Conservation (phyloP, 2,888 invertebrate genomes). For the Melinopterus prodromus region DNA sequence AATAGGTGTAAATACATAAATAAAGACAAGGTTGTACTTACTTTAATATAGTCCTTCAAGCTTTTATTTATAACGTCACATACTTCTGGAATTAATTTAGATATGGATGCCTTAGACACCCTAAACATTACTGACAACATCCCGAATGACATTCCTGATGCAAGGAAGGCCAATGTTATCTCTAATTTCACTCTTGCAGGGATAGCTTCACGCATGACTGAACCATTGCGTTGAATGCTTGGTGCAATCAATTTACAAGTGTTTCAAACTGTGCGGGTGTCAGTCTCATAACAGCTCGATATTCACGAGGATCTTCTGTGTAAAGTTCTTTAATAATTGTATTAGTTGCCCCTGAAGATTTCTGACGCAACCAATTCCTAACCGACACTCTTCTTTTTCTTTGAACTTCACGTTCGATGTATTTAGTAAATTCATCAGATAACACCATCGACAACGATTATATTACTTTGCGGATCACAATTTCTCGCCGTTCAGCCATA, state of each 20-base stretch:
- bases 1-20: too few species aligned
- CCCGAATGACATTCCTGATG: background rate
- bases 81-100: background rate
- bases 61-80: background rate
- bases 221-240: background rate
- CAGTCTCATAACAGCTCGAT: too few species aligned
- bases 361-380: too few species aligned
- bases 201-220: background rate
- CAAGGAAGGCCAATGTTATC: background rate
- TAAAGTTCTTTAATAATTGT: too few species aligned
- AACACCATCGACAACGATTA: background rate
- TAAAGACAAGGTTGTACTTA: background rate
- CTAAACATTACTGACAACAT: background rate
- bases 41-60: background rate
- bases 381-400: too few species aligned
- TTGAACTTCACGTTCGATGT: too few species aligned
- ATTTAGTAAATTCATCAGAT: too few species aligned
- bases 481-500: too few species aligned
- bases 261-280: too few species aligned
- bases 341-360: too few species aligned
- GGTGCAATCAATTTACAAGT: too few species aligned
- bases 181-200: background rate
- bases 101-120: slow-evolving; percentile 10
- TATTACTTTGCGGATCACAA: background rate
- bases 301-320: too few species aligned